A percentile compares a stretch with the other conserved stretches of the same genome.
phyloP scores from a whole-genome alignment of 2,797 vertebrate species.

The Chaunax sp. region DNA sequence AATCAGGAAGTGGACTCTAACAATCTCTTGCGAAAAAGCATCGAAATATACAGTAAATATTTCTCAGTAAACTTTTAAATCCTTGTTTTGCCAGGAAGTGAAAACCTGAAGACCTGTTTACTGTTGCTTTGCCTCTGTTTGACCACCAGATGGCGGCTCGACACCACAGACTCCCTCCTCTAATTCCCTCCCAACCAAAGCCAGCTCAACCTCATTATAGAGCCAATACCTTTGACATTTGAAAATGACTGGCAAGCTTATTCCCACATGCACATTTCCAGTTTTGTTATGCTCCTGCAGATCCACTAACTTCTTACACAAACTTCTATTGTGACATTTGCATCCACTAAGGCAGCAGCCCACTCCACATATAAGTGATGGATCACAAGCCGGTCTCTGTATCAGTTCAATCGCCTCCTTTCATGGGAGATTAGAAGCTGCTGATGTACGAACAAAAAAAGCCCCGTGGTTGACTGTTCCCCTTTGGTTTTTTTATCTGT shows the following conservation, averaged over 20 bases:
- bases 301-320: not conserved
- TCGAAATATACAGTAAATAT: too few species aligned
- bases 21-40: not conserved
- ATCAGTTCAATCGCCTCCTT: conserved; percentile 51
- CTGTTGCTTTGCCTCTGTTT: not conserved
- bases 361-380: conserved; percentile 36
- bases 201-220: conserved; percentile 65
- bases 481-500: conserved; percentile 35
- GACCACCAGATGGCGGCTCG: conserved; percentile 70
- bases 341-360: conserved; percentile 33
- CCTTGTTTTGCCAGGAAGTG: not conserved
- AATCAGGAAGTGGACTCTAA: not conserved
- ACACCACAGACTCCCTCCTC: conserved; percentile 3
- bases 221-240: conserved; percentile 68
- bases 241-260: conserved; percentile 51
- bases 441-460: conserved; percentile 35
- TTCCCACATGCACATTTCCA: conserved; percentile 29
- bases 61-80: too few species aligned
- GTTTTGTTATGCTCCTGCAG: conserved; percentile 31
- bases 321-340: conserved; percentile 57
- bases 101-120: not conserved
- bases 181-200: conserved; percentile 41
- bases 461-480: conserved; percentile 23
- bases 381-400: conserved; percentile 37
- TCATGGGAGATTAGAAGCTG: conserved; percentile 47